phyloP scores from a whole-genome alignment of 2,888 invertebrate species.

The Lasius platythorax region DNA sequence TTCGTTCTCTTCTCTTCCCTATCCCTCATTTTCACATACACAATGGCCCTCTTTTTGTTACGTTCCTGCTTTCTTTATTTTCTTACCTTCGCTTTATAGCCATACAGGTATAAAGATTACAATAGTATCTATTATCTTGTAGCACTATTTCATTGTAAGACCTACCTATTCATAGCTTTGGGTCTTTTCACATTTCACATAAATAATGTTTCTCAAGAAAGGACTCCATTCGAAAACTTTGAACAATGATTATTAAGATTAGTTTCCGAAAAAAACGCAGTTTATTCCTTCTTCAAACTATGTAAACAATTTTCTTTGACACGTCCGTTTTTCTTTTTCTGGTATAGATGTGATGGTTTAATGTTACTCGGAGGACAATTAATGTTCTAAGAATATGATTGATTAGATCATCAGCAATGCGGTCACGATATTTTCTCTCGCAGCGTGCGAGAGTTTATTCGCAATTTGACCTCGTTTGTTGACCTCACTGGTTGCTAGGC shows the following conservation, averaged over 20 bases:
- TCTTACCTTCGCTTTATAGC: background rate
- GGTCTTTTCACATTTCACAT: background rate
- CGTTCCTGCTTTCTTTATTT: background rate
- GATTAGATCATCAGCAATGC: slow-evolving; percentile 12
- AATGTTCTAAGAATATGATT: background rate
- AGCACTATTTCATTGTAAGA: background rate
- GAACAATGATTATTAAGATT: background rate
- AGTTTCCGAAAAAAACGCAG: background rate
- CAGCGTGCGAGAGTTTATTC: slow-evolving; percentile 48
- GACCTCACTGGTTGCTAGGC: slow-evolving; percentile 76
- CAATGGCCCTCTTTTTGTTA: background rate
- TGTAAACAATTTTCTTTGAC: background rate
- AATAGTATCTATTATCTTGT: background rate
- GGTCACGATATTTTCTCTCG: slow-evolving; percentile 58
- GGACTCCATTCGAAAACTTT: background rate
- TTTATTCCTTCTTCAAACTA: background rate
- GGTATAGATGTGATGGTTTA: background rate
- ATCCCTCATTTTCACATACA: background rate
- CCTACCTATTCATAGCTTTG: background rate
- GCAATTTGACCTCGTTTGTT: slow-evolving; percentile 76
- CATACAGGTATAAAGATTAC: background rate
- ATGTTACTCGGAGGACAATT: background rate
- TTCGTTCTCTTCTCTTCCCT: background rate
- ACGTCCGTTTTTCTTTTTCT: background rate
- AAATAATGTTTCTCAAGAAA: background rate